Evolutionary conservation across 1,140 invertebrate species (phyloP).

Genomic region (Mylabris phalerata): DNA sequence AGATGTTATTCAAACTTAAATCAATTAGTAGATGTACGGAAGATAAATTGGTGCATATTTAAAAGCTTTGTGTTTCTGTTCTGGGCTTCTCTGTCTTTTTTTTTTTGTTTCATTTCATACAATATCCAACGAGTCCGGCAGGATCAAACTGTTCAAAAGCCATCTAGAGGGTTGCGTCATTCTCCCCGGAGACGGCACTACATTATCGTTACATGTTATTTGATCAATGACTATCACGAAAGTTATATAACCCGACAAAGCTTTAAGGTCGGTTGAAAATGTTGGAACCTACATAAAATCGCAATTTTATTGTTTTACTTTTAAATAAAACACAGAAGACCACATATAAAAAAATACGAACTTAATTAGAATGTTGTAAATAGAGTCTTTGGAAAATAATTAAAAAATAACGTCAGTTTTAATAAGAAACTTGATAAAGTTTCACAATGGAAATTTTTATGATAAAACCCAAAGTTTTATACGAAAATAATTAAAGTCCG

Average conservation of each 20-base stretch:
- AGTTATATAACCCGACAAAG: not conserved
- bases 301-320: no score
- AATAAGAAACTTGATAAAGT: not conserved
- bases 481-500: constrained; percentile 8
- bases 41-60: no score
- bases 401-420: constrained; percentile 7
- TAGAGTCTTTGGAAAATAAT: constrained; percentile 1
- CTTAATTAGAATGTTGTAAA: not conserved
- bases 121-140: not conserved
- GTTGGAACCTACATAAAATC: no score
- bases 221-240: constrained; percentile 8
- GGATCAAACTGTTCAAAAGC: constrained; percentile 18
- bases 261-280: no score
- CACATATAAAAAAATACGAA: no score
- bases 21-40: no score
- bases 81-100: no score
- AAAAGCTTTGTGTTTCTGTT: no score
- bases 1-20: no score
- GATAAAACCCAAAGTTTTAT: not conserved
- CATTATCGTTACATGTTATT: constrained; percentile 8
- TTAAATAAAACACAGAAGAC: no score
- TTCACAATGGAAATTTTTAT: no score
- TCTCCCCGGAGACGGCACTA: constrained; percentile 7
- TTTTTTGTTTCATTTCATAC: no score
- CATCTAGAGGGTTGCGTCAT: constrained; percentile 10